A percentile compares a stretch with the other conserved stretches of the same genome.
phyloP scores from a whole-genome alignment of 2,113 vertebrate species.

The Thalassoma bifasciatum region DNA sequence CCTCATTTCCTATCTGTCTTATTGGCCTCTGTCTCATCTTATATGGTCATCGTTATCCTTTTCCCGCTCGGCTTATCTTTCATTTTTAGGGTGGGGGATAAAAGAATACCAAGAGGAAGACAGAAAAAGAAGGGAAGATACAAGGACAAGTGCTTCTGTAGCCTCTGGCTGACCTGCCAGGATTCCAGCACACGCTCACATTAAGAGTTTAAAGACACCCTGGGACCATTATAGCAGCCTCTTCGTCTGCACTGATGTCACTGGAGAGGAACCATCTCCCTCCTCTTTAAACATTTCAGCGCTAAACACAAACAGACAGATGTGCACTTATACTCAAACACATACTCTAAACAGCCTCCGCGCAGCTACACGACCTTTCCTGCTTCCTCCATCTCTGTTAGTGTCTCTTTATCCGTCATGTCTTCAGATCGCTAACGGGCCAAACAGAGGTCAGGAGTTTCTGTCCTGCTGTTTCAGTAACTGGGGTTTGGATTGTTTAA shows the following conservation, averaged over 20 bases:
- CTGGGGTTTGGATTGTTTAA: background rate
- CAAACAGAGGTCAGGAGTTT: conserved; percentile 13
- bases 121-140: conserved; percentile 9
- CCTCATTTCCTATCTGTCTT: conserved; percentile 4
- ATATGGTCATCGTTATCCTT: conserved; percentile 23
- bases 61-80: conserved; percentile 17
- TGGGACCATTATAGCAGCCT: conserved; percentile 30
- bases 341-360: conserved; percentile 23
- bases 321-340: conserved; percentile 8
- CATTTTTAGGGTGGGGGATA: background rate
- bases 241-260: conserved; percentile 49
- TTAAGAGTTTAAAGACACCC: conserved; percentile 32
- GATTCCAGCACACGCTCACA: conserved; percentile 35
- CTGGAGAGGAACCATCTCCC: conserved; percentile 44
- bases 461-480: background rate
- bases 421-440: background rate
- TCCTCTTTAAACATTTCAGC: conserved; percentile 55
- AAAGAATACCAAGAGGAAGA: conserved; percentile 7
- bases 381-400: conserved; percentile 9
- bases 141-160: conserved; percentile 48
- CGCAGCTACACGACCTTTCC: background rate
- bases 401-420: conserved; percentile 23
- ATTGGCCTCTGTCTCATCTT: conserved; percentile 13
- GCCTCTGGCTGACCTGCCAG: conserved; percentile 62
- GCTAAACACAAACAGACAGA: conserved; percentile 35